Conservation (phyloP, 2,888 invertebrate species). For the Electrophaes corylata region DNA sequence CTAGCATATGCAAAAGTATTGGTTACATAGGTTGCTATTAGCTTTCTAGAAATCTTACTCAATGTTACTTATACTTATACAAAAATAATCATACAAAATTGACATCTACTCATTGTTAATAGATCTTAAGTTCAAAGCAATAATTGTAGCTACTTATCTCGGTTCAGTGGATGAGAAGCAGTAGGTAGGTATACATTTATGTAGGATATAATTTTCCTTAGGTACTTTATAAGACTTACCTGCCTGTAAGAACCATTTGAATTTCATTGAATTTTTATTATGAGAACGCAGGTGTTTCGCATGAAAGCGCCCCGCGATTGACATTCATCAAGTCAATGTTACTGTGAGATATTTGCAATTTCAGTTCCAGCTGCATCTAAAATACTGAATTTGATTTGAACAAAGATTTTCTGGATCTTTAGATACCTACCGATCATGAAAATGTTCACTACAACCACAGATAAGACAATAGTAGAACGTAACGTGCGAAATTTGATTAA, state of each 20-base stretch:
- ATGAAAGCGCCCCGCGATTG: constrained; percentile 32
- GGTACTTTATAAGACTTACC: constrained; percentile 3
- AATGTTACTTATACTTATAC: neutral
- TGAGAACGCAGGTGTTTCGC: constrained; percentile 36
- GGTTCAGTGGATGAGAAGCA: neutral
- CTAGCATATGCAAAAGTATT: no score
- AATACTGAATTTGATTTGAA: constrained; percentile 23
- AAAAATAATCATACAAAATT: constrained; percentile 16
- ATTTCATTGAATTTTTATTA: constrained; percentile 38
- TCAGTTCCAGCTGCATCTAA: constrained; percentile 31
- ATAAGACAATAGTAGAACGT: no score
- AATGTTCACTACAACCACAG: neutral
- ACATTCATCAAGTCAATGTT: constrained; percentile 34
- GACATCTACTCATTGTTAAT: constrained; percentile 15
- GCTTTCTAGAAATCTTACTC: no score
- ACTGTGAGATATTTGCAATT: constrained; percentile 29
- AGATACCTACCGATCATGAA: neutral
- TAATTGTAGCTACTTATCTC: neutral
- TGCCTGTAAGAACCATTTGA: constrained; percentile 29
- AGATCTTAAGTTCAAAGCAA: neutral
- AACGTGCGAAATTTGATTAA: no score
- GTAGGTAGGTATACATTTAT: constrained; percentile 1
- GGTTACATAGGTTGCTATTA: no score
- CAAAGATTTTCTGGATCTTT: neutral
- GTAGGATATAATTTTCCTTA: constrained; percentile 18